Evolutionary conservation across 1,140 invertebrate genomes (phyloP), one percentile per base, ranked within the genome.

Genomic region (Drosophila melanica): DNA sequence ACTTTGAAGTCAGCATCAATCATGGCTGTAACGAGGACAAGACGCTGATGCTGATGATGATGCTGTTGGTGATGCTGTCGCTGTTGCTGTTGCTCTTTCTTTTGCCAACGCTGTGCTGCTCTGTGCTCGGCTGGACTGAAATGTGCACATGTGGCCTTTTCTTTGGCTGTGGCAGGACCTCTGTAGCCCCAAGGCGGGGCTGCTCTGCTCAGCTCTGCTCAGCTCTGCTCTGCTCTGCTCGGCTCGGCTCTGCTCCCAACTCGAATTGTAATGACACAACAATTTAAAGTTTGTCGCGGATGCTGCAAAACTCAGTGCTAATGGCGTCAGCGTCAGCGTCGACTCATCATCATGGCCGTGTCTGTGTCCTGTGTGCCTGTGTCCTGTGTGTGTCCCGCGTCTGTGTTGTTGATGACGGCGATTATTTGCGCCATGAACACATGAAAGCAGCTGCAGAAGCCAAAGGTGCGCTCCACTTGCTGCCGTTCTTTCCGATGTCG

Each of bases 241-340:
- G n/a, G n/a, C 14, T n/a, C 20, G 4, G 59, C 39, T n/a, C 30
- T 27, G 55, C 70, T 54, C 27, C 44, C 64, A 82, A 73, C 82
- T 86, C 72, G 82, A 81, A 86, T 86, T 81, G 82, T 86, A 86
- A 86, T 86, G 82, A 86, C 82, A 85, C 82, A 87, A 86, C 82
- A 86, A 86, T 86, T 86, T 86, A 86, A 86, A 86, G 82, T 86
- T 86, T 86, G 84, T 87, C 82, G 82, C 86, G 86, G 82, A 87
- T 86, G 82, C 82, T 87, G 82, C 81, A 87, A 86, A 86, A 87
- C 81, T 87, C 82, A 68, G 81, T 86, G 81, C 81, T 86, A 86
- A 86, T 86, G 81, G 81, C 81, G 79, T 85, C 81, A 85, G 81
- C 81, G 79, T 85, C 81, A 85, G 66, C 81, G 81, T 87, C 82